Base-by-base conservation (phyloP, 2,888 invertebrate species). In the Ecdyonurus torrentis region DNA sequence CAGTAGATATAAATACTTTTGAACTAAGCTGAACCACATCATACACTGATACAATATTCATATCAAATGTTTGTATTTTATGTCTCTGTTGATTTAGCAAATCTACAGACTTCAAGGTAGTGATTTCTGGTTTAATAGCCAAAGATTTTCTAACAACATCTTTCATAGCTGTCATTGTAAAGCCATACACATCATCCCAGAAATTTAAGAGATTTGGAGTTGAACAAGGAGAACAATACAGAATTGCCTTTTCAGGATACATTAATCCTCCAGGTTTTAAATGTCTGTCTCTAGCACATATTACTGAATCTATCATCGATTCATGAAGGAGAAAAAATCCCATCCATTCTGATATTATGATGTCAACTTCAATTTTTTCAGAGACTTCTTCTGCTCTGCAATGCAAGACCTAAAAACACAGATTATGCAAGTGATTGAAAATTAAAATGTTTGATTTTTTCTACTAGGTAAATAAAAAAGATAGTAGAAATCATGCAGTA, bases 261-360 rank as follows among this genome's bases (percentile, higher is more conserved):
- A 92, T 80, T 2, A 80, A 72, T 0, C 92, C 91, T 67, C 78
- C 79, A 23, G 81, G 77, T 70, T 84, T 86, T 0, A 96, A 76
- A 74, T 89, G 92, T 66, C 81, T 82, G 71, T 95, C 89, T 68
- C 92, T 79, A 0, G 93, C 93, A 69, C 76, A 76, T 15, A 96
- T 75, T 2, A 97, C 88, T 0, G 94, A 91, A 73, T 94, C 90
- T 62, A 97, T 74, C 97, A 97, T 97, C 5, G 91, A 93, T 75
- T 97, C 96, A 72, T 95, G 96, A 19, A 97, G 76, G 37, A 97
- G 78, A 75, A 93, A 95, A 74, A 96, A 95, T 0, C 96, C 96
- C 96, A 97, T 97, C 96, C 96, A 97, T 76, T 97, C 96, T 0
- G 95, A 95, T 2, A 97, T 83, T 66, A 97, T 90, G 10, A 92